Base-by-base conservation (phyloP, 2,888 invertebrate genomes). In the Podabrus alpinus region DNA sequence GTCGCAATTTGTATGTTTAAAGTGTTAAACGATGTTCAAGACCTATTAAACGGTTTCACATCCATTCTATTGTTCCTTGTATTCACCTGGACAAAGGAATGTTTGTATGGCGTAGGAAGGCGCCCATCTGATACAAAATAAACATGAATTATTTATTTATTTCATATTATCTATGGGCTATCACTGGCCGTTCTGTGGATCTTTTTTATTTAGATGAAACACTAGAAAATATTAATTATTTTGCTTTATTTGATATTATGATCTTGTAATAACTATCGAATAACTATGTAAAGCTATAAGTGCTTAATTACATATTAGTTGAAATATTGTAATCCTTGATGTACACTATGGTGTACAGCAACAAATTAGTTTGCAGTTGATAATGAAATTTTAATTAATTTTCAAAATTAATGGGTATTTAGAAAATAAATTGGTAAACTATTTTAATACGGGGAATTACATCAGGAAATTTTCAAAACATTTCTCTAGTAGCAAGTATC, bases 61-160 rank as follows among this genome's bases (percentile, higher is more conserved):
- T 77, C 72, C 75, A 75, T 73, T 77, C 75, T 72, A 75, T 77
- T 77, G 77, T 77, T 77, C 68, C 70, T 64, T 59, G 25, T 66
- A 73, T 71, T 71, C 77, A 77, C 77, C 75, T 75, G 75, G 75
- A 74, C 75, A 77, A 72, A 77, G 71, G 75, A 60, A 74, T 69
- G 72, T 64, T 72, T 71, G 69, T 70, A 74, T 75, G 75, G 72
- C 74, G 77, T 77, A 72, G 77, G 77, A 73, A 76, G 76, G 76
- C 69, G 71, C 73, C 74, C 70, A 77, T 77, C 77, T 75, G 77
- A 77, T 77, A 77, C 19, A 59, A 59, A 69, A 71, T 21, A 67
- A n/a, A 66, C 77, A 77, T 77, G 77, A 72, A 77, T 77, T 77
- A 77, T 77, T 75, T 77, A 77, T 77, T 75, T 73, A 77, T 77